These are phyloP conservation scores for Pseudopipra pipra DNA, from an alignment of 2,113 vertebrate species.

Conservation along the genomic window DNA sequence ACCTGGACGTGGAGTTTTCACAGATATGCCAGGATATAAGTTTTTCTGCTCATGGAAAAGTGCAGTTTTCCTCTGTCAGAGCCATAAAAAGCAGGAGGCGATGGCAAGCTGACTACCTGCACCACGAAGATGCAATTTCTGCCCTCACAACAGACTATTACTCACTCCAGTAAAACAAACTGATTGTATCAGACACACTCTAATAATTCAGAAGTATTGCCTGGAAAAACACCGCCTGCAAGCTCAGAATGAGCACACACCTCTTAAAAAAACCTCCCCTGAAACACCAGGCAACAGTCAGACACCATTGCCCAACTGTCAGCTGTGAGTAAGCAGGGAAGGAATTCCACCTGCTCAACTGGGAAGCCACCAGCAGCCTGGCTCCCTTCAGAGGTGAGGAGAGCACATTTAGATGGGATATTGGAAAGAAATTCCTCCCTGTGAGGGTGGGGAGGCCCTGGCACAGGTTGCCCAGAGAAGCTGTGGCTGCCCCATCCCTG, in stretches of 20 bases:
- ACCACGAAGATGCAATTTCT: neutral
- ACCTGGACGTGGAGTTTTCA: neutral
- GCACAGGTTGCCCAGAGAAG: neutral
- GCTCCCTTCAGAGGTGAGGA: neutral
- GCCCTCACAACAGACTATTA: neutral
- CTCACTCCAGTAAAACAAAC: constrained; percentile 2
- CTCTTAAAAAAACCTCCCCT: constrained; percentile 34
- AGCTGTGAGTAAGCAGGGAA: neutral
- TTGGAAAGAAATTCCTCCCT: neutral
- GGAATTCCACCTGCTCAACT: neutral
- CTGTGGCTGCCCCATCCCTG: neutral
- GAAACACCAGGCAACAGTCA: neutral
- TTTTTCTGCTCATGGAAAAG: neutral
- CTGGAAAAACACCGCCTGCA: constrained; percentile 19
- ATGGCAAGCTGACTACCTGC: neutral
- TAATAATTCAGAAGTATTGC: neutral
- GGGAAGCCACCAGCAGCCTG: neutral
- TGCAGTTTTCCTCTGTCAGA: neutral
- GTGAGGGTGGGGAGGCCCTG: neutral
- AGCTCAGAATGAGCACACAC: constrained; percentile 13
- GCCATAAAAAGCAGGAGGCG: neutral
- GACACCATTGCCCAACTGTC: neutral
- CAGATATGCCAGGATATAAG: neutral
- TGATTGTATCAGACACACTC: neutral
- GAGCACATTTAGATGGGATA: neutral